A percentile compares a stretch with the other conserved stretches of the same genome.
These are phyloP conservation scores for Brachionus paranguensis DNA, from an alignment of 1,140 invertebrate species.

Conservation along the genomic window DNA sequence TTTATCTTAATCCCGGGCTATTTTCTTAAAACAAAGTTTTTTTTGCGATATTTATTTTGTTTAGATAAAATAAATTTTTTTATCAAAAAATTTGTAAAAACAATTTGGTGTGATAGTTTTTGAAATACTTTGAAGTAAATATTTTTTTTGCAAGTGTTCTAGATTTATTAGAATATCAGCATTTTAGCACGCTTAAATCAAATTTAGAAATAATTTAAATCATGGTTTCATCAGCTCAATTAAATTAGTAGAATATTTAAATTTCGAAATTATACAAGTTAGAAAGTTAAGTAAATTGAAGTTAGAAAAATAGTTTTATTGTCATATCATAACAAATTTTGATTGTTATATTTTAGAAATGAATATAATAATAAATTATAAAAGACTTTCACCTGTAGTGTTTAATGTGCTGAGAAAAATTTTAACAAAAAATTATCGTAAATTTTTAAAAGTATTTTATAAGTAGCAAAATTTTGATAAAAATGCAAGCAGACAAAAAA, in stretches of 20 bases:
- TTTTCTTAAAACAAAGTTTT: neutral
- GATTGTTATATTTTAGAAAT: neutral
- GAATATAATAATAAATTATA: neutral
- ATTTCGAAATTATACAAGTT: neutral
- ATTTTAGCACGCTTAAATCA: neutral
- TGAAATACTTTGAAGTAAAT: neutral
- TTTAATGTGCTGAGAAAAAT: neutral
- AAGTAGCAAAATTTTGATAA: neutral
- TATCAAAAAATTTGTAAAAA: neutral
- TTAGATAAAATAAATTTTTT: neutral
- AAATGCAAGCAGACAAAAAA: constrained; percentile 45
- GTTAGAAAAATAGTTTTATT: neutral
- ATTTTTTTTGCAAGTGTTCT: neutral
- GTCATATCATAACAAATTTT: neutral
- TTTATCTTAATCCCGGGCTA: neutral
- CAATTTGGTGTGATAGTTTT: neutral
- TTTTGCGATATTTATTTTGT: neutral
- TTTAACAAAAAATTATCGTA: neutral
- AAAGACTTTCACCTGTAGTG: neutral
- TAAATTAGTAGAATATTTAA: neutral
- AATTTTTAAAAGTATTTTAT: neutral
- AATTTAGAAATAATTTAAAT: neutral
- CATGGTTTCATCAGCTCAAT: neutral
- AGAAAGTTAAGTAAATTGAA: no score
- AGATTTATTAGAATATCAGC: neutral